Base-by-base conservation (phyloP, 2,888 invertebrate species). In the Lasioglossum marginatum region DNA sequence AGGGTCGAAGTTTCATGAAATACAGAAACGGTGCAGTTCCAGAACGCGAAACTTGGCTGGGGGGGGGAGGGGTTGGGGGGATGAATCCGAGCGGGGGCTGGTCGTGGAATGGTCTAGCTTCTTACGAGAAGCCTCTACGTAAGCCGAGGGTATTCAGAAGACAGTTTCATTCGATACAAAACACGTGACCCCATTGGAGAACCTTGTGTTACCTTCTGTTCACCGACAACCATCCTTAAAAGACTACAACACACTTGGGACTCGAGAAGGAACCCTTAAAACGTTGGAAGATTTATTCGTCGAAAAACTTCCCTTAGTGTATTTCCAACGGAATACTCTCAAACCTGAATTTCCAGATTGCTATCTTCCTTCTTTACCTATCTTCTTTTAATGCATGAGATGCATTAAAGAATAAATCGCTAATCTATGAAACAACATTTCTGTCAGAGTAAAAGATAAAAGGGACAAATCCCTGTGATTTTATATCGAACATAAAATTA, bases 101-200 rank as follows among this genome's bases (percentile, higher is more conserved):
- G 48, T 40, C 68, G 72, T 57, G 23, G n/a, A 45, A 77, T 31
- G 52, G 63, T 48, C 37, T 48, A 34, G 43, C 57, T 79, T 48
- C 60, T 72, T 72, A 43, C 57, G 60, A 45, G 16, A 19, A 34
- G 16, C 31, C 70, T 19, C 14, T 23, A 66, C 66, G 31, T 60
- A 63, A 72, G 48, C 57, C 43, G 16, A 45, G 74, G 45, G 66
- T 52, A 79, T 82, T 82, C 82, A 34, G 68, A 70, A 48, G 45
- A 72, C 73, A 57, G 27, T 79, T 82, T 57, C 66, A 31, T 31
- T 66, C 52, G 73, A 66, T 74, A 78, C 79, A 73, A 68, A 74
- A 82, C 82, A 66, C 70, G 74, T 72, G 78, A 79, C 82, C 79
- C 45, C 77, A 16, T 70, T 73, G n/a, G 63, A 37, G 31, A 34